Percentiles rank a stretch among this genome's conserved stretches.
These are phyloP conservation scores for Myotis pilosus DNA, from an alignment of 2,797 vertebrate genomes.

Conservation along the genomic window DNA sequence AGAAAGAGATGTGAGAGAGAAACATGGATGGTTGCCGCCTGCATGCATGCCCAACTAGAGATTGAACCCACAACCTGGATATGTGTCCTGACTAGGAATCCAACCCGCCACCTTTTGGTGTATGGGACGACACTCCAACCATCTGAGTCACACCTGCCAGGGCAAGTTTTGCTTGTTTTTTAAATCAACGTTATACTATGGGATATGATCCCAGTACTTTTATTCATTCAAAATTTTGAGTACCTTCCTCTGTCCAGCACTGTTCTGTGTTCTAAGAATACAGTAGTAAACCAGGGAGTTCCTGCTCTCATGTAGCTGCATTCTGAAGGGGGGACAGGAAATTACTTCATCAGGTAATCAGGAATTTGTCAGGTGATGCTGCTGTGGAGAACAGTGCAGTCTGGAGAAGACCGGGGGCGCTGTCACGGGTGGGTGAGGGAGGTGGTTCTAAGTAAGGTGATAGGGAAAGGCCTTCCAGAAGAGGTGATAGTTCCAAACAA, in stretches of 20 bases:
- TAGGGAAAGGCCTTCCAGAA: background rate
- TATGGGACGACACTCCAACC: background rate
- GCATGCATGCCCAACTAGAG: background rate
- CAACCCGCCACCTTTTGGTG: background rate
- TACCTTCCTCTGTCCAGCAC: background rate
- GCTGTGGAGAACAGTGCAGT: background rate
- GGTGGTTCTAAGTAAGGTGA: background rate
- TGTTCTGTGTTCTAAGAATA: background rate
- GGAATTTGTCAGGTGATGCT: background rate
- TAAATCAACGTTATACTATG: background rate
- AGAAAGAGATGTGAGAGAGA: background rate
- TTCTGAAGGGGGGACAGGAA: background rate
- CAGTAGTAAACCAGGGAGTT: background rate
- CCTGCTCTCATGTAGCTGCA: background rate
- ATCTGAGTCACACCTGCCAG: background rate
- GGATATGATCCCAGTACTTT: background rate
- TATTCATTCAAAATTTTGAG: background rate
- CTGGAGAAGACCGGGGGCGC: background rate
- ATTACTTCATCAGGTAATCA: background rate
- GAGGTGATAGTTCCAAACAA: background rate
- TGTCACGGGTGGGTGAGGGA: background rate
- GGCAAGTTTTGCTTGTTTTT: background rate
- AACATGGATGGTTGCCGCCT: background rate
- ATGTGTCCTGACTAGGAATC: background rate
- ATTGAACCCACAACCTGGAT: background rate